Base-by-base conservation (phyloP, 2,797 vertebrate genomes). In the Sebastes cheni region DNA sequence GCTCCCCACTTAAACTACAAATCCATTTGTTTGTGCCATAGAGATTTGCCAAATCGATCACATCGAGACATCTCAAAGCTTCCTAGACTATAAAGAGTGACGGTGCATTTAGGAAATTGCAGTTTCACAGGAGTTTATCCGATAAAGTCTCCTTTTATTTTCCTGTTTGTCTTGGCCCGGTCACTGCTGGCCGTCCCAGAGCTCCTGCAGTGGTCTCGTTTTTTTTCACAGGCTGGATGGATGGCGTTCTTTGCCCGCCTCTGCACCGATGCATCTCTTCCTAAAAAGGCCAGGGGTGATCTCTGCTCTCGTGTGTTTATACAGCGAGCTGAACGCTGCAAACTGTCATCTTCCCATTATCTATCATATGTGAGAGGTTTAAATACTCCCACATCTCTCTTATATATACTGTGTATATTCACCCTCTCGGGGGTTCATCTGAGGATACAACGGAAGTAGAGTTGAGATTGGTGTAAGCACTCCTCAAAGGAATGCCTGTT, bases 261-360 rank as follows among this genome's bases (percentile, higher is more conserved):
- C 77, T 78, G 68, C 80, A 86, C 80, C 25, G 72, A 86, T 74
- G 67, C 80, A 83, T 86, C 88, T 76, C 83, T 94, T 93, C 94
- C 94, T 94, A 93, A 93, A 94, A 95, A 92, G 94, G 94, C 88
- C 75, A 54, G 64, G 70, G 75, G 67, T 84, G 86, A 90, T 87
- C 65, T 89, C 72, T 79, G 88, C 83, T 82, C 78, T 82, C 1
- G 13, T 71, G 75, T 93, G 94, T 94, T 95, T 94, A 94, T 69
- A 80, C 76, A 89, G 82, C 23, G 3, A 86, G 36, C 67, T 30
- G 67, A 86, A 78, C 54, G 1, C 86, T 87, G 85, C 67, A 50
- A 77, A 75, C 80, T 70, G 68, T 90, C 90, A 86, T 83, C 76
- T 65, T 84, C 79, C 16, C 80, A 75, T 79, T 83, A 87, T 86